Base-by-base conservation (phyloP, 2,113 vertebrate species). In the Tragelaphus scriptus region DNA sequence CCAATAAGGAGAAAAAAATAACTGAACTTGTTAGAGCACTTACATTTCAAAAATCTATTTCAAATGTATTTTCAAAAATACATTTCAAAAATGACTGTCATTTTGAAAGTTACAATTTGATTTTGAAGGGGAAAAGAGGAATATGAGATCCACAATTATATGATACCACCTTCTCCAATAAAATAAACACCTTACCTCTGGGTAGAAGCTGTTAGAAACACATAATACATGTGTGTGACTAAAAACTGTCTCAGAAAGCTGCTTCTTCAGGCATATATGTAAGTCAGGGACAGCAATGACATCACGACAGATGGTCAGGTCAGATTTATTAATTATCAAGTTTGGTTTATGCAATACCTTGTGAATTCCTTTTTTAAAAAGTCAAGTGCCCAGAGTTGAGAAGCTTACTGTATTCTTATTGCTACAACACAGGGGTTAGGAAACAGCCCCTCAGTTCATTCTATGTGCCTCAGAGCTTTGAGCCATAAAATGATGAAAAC, bases 141-240 rank as follows among this genome's bases (percentile, higher is more conserved):
- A 56, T 51, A 58, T 6, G 14, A 91, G 77, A 85, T 51, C 32
- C 17, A 88, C 51, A 90, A 85, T 49, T 88, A 17, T 32, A 88
- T 5, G 61, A 47, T 6, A 44, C 7, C 36, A 19, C 8, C 56
- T 97, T 96, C 40, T 85, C 96, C 59, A 92, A 86, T 9, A 94
- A 97, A 97, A 97, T 71, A 85, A 68, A 89, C 40, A 90, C 6
- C 47, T 85, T 88, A 77, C 47, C 19, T 53, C 16, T 88, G 82
- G 26, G 51, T 23, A 85, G 40, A 95, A 97, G 25, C 12, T 32
- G 11, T 81, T 89, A 88, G 36, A 88, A 97, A 53, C 81, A 1
- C 5, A 13, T 6, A 40, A 3, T 51, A 9, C 28, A 4, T n/a
- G 47, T 32, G 47, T 80, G 17, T 85, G 68, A 19, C 65, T 86